Conservation (phyloP, 2,113 vertebrate genomes). For the Laticauda laticaudata region DNA sequence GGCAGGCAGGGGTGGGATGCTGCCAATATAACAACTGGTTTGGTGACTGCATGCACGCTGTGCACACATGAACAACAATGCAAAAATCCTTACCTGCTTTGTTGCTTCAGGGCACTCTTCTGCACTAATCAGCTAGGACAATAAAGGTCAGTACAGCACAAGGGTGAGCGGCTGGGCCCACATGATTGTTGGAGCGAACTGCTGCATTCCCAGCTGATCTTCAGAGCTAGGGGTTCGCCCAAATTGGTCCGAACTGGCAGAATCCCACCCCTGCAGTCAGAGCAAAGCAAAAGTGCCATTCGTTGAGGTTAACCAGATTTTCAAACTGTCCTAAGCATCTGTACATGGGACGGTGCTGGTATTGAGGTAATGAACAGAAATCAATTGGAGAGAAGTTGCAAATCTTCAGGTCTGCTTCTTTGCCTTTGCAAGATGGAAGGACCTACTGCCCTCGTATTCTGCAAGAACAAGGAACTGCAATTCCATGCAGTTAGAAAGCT, state of each 20-base stretch:
- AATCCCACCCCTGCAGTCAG: background rate
- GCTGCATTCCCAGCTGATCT: too few relatives aligned
- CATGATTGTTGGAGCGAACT: too few relatives aligned
- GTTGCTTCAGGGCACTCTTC: too few relatives aligned
- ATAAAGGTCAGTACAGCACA: too few relatives aligned
- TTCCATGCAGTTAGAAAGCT: background rate
- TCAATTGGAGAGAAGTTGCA: background rate
- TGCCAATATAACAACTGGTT: too few relatives aligned
- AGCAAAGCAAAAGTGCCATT: background rate
- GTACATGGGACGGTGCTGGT: background rate
- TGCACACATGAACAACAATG: too few relatives aligned
- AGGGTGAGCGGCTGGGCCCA: too few relatives aligned
- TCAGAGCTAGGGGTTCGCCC: too few relatives aligned
- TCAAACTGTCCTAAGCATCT: background rate
- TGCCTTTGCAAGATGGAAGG: background rate
- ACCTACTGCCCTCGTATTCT: background rate
- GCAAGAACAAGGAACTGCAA: background rate
- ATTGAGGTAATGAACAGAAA: background rate
- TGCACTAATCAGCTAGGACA: too few relatives aligned
- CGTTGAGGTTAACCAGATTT: background rate
- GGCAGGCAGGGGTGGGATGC: background rate
- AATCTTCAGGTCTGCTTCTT: background rate
- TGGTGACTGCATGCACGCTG: too few relatives aligned
- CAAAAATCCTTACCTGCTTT: too few relatives aligned
- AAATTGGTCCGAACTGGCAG: too few relatives aligned